A percentile compares a stretch with the other conserved stretches of the same genome.
Conservation (phyloP, 2,113 vertebrate genomes). For the Phainopepla nitens region DNA sequence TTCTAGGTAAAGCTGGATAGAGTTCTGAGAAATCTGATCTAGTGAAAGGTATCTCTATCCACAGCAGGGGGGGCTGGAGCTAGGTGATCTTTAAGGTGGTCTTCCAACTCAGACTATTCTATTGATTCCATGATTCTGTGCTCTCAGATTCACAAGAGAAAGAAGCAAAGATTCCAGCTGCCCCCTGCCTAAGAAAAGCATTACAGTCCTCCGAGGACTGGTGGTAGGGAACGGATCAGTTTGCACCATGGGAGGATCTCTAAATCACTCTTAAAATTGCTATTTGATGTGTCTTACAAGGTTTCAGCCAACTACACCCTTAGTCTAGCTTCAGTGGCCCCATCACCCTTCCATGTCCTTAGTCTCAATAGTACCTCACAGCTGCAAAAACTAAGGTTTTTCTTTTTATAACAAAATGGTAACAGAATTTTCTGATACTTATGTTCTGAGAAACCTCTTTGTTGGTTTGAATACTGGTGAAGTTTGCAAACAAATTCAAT, state of each 20-base stretch:
- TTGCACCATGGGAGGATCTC: background rate
- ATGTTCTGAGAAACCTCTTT: background rate
- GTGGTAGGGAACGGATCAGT: rapidly evolving
- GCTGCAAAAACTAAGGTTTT: background rate
- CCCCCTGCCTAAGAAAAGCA: background rate
- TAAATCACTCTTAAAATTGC: background rate
- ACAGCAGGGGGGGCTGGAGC: background rate
- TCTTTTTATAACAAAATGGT: background rate
- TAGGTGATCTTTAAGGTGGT: background rate
- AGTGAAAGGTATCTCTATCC: no score
- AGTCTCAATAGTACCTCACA: background rate
- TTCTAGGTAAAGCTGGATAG: background rate
- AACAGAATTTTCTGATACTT: background rate
- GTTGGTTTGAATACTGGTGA: background rate
- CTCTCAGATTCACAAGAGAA: background rate
- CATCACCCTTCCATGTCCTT: background rate
- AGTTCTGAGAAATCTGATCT: background rate
- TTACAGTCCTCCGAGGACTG: rapidly evolving
- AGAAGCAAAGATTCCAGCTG: background rate
- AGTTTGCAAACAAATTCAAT: background rate
- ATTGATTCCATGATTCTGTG: background rate
- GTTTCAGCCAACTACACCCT: background rate
- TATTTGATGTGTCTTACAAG: background rate
- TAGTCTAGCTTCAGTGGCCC: background rate
- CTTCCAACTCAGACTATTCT: background rate